Evolutionary conservation across 2,888 invertebrate species (phyloP), one percentile per base, ranked within the genome.

Genomic region (Acanthosepion pharaonis): DNA sequence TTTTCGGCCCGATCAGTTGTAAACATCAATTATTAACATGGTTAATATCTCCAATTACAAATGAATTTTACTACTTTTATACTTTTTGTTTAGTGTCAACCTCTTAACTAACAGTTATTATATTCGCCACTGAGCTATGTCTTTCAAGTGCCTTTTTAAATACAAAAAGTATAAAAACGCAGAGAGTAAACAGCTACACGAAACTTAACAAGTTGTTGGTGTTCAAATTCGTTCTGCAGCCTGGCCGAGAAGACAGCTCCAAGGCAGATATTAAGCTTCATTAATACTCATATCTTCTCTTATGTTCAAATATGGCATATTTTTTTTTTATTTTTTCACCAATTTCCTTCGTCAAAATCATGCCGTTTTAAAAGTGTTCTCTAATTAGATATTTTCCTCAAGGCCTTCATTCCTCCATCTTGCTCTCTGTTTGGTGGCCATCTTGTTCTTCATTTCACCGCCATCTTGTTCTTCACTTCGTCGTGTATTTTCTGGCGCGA

Each of bases 181-280:
- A 78, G n/a, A n/a, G 78, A 9, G n/a, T n/a, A 78, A 78, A 78
- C n/a, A 78, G 15, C 11, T 28, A 78, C 28, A 78, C 78, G 78
- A n/a, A 78, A 78, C 78, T 78, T 78, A 78, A 78, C 9, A n/a
- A 28, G 78, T 78, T 78, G 78, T 78, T n/a, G 9, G n/a, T 78
- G 15, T 78, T 78, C 78, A 15, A 78, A n/a, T 28, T 78, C 8
- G n/a, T 78, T 78, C 78, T n/a, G 8, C n/a, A n/a, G 78, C 78
- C n/a, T 9, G 5, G 2, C 78, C 78, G n/a, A n/a, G n/a, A 78
- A 28, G 78, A 78, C n/a, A n/a, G 78, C 78, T n/a, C n/a, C 78
- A n/a, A 78, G 78, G 78, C 78, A 78, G 78, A 78, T 78, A n/a
- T n/a, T 78, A n/a, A n/a, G n/a, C 78, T 78, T 78, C 78, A 78